phyloP scores from a whole-genome alignment of 2,113 vertebrate genomes.

The Bombycilla garrulus region DNA sequence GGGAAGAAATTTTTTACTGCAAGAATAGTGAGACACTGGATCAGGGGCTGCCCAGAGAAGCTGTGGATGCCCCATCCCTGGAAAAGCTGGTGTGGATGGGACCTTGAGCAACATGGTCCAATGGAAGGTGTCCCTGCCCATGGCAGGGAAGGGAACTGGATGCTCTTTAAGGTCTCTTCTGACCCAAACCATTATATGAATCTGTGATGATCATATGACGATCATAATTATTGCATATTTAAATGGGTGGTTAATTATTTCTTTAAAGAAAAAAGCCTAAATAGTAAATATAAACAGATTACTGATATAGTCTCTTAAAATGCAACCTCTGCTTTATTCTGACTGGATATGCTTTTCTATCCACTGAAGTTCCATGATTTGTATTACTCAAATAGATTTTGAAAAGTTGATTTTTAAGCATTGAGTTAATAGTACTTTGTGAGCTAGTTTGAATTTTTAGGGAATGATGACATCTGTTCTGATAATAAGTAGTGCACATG shows the following conservation, averaged over 20 bases:
- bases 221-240: not conserved
- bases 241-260: not conserved
- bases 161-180: not conserved
- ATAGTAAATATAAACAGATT: not conserved
- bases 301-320: not conserved
- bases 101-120: not conserved
- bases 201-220: not conserved
- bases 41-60: not conserved
- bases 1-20: not conserved
- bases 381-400: conserved; percentile 1
- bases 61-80: not conserved
- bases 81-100: not conserved
- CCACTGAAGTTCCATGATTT: not conserved
- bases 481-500: not conserved
- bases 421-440: not conserved
- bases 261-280: not conserved
- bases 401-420: conserved; percentile 20
- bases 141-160: not conserved
- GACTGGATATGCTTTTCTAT: not conserved
- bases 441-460: conserved; percentile 34
- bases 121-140: not conserved
- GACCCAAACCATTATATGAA: not conserved
- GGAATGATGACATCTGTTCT: conserved; percentile 40
- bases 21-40: not conserved
- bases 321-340: not conserved